Base-by-base conservation (phyloP, 1,140 invertebrate species). In the Cherax destructor region DNA sequence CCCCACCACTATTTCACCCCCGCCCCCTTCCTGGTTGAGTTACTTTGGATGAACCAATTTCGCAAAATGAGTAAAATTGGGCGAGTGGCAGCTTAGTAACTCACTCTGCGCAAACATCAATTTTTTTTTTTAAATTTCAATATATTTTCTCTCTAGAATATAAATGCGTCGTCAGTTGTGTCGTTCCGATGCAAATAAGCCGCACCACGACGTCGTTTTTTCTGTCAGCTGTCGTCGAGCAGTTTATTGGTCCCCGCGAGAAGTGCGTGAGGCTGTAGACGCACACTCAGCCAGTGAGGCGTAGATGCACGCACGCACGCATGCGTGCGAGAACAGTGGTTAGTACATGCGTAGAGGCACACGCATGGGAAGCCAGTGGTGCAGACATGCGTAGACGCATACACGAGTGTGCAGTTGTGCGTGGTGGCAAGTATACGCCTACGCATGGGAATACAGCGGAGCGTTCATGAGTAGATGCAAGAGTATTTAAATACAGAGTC, bases 181-280 rank as follows among this genome's bases (percentile, higher is more conserved):
- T 50, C 50, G 76, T 86, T 74, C 50, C 85, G 47, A 78, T 86
- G 74, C 85, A 78, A 77, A 86, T 61, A 74, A 86, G 41, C 24
- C n/a, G 50, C 78, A 52, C 59, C 47, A 30, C 49, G 79, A 81
- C 50, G 49, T 21, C 50, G 30, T 30, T 21, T 24, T 74, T 24
- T 21, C 79, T 30, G n/a, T 74, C n/a, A 24, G n/a, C n/a, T 74
- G 69, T 74, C 24, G 24, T 13, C 30, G 13, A 74, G 24, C 3
- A 6, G n/a, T n/a, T 74, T 74, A 74, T 74, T 74, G 69, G 69
- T 21, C 69, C 0, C 6, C 69, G 11, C n/a, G 5, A 30, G 30
- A 41, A 41, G 30, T 41, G 30, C 30, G 30, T 41, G 30, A 41
- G 30, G 30, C 30, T 41, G 30, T 41, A 41, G 30, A 41, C 30